A percentile compares a stretch with the other conserved stretches of the same genome.
These are phyloP conservation scores for Azorinus chamasolen DNA, from an alignment of 2,888 invertebrate species.

Conservation along the genomic window DNA sequence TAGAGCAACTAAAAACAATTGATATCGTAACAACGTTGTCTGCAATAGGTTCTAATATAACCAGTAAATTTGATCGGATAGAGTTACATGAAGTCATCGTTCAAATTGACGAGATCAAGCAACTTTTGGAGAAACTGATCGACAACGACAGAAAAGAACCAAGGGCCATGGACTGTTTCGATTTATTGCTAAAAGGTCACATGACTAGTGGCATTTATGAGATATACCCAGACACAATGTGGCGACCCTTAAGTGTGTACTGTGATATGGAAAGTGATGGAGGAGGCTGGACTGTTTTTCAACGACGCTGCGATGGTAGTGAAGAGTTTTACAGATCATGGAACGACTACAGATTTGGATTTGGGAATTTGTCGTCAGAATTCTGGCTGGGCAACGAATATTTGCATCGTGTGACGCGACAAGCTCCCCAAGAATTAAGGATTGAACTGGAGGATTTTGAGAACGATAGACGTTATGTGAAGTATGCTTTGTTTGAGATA, in stretches of 20 bases:
- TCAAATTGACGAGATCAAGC: too few species aligned
- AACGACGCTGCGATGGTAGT: slow-evolving; percentile 33
- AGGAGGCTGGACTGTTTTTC: slow-evolving; percentile 63
- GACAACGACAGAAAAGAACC: not conserved
- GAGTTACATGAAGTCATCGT: too few species aligned
- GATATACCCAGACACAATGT: slow-evolving; percentile 10
- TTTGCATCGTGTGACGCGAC: slow-evolving; percentile 14
- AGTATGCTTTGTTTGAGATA: slow-evolving; percentile 29
- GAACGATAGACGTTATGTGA: slow-evolving; percentile 19
- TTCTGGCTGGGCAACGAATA: slow-evolving; percentile 50
- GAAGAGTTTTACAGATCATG: slow-evolving; percentile 41
- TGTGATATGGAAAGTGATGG: slow-evolving; percentile 61
- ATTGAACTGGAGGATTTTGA: slow-evolving; percentile 39
- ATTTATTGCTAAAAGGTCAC: not conserved
- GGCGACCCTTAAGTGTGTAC: slow-evolving; percentile 26
- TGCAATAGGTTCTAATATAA: too few species aligned
- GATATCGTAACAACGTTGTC: too few species aligned
- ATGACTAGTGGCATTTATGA: slow-evolving; percentile 10
- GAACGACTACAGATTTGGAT: slow-evolving; percentile 42
- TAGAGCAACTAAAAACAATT: too few species aligned
- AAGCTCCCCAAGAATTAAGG: slow-evolving; percentile 20
- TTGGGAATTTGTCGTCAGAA: slow-evolving; percentile 33
- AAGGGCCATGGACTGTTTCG: not conserved
- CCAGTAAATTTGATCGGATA: too few species aligned
- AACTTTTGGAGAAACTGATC: too few species aligned